phyloP scores from a whole-genome alignment of 2,113 vertebrate species.

The Grus americana region DNA sequence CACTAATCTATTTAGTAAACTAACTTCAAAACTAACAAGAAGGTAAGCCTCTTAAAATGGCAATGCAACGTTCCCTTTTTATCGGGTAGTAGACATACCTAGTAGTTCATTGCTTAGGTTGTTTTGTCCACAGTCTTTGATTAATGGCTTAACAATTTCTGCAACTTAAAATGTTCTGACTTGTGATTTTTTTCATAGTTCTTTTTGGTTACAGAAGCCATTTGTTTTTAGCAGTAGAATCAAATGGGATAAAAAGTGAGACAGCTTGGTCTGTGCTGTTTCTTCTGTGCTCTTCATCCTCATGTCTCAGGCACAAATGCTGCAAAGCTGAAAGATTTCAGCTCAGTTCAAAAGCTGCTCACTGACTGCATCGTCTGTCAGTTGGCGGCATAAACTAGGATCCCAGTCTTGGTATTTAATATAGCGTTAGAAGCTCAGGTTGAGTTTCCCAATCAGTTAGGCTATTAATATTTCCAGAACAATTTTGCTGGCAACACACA shows the following conservation, averaged over 20 bases:
- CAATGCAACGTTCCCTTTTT: fast-evolving
- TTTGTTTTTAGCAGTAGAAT: background rate
- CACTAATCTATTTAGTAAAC: constrained; percentile 95
- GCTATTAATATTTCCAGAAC: background rate
- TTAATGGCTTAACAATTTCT: background rate
- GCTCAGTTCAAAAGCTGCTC: background rate
- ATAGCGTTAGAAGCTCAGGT: background rate
- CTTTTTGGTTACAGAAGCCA: background rate
- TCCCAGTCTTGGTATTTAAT: background rate
- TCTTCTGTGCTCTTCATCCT: background rate
- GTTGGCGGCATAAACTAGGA: background rate
- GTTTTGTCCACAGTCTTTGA: background rate
- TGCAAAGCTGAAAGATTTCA: background rate
- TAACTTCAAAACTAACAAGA: constrained; percentile 96
- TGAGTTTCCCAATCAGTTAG: background rate
- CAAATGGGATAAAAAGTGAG: background rate
- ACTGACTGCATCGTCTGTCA: background rate
- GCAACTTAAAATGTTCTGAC: background rate
- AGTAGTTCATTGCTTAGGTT: background rate
- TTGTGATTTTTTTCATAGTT: background rate
- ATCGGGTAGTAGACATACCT: fast-evolving
- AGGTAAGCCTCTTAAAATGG: constrained; percentile 77
- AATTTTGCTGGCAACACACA: background rate
- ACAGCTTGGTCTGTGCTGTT: background rate
- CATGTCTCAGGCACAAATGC: background rate